Base-by-base conservation (phyloP, 2,113 vertebrate genomes). In the Oncorhynchus masou region DNA sequence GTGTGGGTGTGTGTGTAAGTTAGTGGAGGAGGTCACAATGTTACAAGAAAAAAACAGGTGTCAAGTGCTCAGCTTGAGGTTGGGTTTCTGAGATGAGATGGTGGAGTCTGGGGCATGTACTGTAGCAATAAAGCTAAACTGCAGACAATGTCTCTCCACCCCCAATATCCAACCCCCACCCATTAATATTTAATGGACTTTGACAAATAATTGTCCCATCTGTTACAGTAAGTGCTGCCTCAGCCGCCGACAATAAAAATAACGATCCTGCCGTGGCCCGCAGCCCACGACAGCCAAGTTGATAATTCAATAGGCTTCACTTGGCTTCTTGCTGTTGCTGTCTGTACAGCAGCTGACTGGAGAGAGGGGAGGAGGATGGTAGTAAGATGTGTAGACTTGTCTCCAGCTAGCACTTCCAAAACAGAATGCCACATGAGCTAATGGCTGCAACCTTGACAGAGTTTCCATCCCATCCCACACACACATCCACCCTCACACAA, bases 161-260 rank as follows among this genome's bases (percentile, higher is more conserved):
- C 16, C 3, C 15, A 54, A 19, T 19, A 54, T 54, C 1, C 51
- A 15, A 15, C 16, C 51, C 51, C 51, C 1, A 51, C 3, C 49
- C 51, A 62, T 76, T 39, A 59, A 76, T 76, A 62, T 57, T 76
- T 62, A 76, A 69, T 70, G 34, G 74, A 5, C 16, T 57, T 45
- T 76, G 68, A 76, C 74, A 34, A 70, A 69, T 69, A 76, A 70
- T 70, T 69, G 68, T 49, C 20, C 20, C 24, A 39, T 60, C 29
- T 60, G 67, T 57, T 70, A 59, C 74, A 76, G 51, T 68, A 59
- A 69, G 67, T 75, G 19, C 57, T 12, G 71, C 54, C 57, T 76
- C 74, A 45, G 74, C 74, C 22, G 19, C 59, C 5, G 39, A 77
- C 34, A 25, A 68, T 39, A 51, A 54, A 71, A 65, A 25, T 29